Conservation (phyloP, 1,140 invertebrate genomes). For the Polyergus mexicanus region DNA sequence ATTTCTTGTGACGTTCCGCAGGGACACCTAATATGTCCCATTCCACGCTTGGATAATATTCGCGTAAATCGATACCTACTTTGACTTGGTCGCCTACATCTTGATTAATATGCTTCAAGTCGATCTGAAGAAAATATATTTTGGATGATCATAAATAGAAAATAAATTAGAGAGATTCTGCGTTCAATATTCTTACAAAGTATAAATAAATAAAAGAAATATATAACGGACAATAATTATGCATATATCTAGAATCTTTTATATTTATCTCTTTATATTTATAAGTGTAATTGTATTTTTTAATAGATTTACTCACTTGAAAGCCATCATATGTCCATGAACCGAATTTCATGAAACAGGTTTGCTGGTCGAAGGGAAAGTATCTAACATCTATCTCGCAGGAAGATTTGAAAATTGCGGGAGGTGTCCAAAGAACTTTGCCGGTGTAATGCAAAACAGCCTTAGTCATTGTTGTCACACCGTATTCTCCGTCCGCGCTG, state of each 20-base stretch:
- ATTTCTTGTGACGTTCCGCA: conserved; percentile 95
- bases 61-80: conserved; percentile 96
- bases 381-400: conserved; percentile 98
- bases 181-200: neutral
- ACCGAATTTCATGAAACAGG: conserved; percentile 98
- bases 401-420: conserved; percentile 99
- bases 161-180: neutral
- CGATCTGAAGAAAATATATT: conserved; percentile 89
- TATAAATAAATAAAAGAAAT: neutral
- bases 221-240: neutral
- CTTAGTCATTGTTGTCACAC: conserved; percentile 99
- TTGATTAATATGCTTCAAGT: conserved; percentile 96
- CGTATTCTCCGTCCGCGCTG: conserved; percentile 99
- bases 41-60: conserved; percentile 98
- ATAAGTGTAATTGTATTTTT: neutral
- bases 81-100: conserved; percentile 92
- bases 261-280: neutral
- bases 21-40: conserved; percentile 99
- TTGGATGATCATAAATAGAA: neutral
- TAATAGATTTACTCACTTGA: conserved; percentile 88
- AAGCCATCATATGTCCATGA: conserved; percentile 99
- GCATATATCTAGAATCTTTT: neutral
- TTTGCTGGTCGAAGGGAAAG: conserved; percentile 99
- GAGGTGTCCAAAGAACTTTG: conserved; percentile 96
- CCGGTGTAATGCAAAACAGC: conserved; percentile 96